Evolutionary conservation across 37 sponge, comb jelly and placozoan genomes (phyloP).

Genomic region (Diacarnus erythraeanus): DNA sequence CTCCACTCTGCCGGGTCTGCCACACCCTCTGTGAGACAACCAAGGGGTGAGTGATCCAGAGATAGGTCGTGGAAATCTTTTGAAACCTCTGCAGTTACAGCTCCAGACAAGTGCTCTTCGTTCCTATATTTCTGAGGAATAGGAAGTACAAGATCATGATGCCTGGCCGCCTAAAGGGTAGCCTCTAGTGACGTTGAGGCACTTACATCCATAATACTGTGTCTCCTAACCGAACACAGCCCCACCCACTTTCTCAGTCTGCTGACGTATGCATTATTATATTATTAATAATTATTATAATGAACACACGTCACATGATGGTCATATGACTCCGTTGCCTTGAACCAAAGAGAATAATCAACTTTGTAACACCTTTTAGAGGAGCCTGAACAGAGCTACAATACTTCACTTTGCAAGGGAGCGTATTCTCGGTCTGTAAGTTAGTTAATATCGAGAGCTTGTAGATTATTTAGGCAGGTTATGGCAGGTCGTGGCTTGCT

Average conservation of each 20-base stretch:
- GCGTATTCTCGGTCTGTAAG: no score
- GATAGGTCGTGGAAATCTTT: slow-evolving; percentile 47
- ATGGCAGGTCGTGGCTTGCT: background rate
- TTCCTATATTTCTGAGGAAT: slow-evolving; percentile 20
- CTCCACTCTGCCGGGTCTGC: slow-evolving; percentile 29
- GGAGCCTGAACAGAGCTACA: no score
- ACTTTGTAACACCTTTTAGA: no score
- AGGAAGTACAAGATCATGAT: background rate
- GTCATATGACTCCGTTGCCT: slow-evolving; percentile 1
- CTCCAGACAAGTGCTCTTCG: slow-evolving; percentile 27
- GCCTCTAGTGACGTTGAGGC: background rate
- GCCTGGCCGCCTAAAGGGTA: background rate
- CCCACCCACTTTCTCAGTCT: background rate
- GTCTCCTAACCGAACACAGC: background rate
- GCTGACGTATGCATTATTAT: background rate
- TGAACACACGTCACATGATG: no score
- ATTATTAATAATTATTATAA: background rate
- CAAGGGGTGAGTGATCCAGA: slow-evolving; percentile 37
- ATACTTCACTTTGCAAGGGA: no score
- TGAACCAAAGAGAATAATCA: background rate
- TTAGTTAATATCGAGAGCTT: no score
- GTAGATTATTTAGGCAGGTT: no score
- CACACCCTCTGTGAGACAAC: slow-evolving; percentile 19
- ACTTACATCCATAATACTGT: background rate
- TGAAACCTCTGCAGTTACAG: slow-evolving; percentile 24